Conservation (phyloP, 2,888 invertebrate genomes). For the Tenthredo distinguenda region DNA sequence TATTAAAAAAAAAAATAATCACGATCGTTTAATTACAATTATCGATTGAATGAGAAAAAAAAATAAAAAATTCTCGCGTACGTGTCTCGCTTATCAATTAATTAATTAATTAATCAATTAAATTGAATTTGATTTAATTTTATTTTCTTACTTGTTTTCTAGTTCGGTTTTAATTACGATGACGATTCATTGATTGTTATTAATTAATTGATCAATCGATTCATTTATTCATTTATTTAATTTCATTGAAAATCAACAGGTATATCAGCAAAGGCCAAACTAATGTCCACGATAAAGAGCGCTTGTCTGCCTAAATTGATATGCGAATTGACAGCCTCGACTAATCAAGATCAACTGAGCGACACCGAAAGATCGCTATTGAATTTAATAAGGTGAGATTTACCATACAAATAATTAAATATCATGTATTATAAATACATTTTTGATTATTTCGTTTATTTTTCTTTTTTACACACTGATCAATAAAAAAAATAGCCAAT, state of each 20-base stretch:
- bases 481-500: no score
- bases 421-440: not conserved
- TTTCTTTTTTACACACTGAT: not conserved
- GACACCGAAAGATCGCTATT: conserved; percentile 83
- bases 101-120: no score
- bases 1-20: no score
- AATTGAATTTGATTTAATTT: not conserved
- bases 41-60: no score
- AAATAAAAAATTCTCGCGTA: no score
- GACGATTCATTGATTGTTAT: no score
- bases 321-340: conserved; percentile 83
- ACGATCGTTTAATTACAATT: no score
- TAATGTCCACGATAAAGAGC: conserved; percentile 82
- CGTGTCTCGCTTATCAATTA: no score
- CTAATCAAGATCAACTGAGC: conserved; percentile 81
- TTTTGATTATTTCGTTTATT: not conserved
- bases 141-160: no score
- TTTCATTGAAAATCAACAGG: conserved; percentile 67
- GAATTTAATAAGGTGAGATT: conserved; percentile 81
- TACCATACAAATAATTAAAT: not conserved
- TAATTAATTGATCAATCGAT: not conserved
- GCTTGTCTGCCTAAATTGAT: conserved; percentile 84
- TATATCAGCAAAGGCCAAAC: conserved; percentile 78
- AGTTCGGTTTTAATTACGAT: no score
- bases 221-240: not conserved